Percentiles rank a stretch among this genome's conserved stretches.
Evolutionary conservation across 2,888 invertebrate species (phyloP).

Genomic region (Thyatira batis): DNA sequence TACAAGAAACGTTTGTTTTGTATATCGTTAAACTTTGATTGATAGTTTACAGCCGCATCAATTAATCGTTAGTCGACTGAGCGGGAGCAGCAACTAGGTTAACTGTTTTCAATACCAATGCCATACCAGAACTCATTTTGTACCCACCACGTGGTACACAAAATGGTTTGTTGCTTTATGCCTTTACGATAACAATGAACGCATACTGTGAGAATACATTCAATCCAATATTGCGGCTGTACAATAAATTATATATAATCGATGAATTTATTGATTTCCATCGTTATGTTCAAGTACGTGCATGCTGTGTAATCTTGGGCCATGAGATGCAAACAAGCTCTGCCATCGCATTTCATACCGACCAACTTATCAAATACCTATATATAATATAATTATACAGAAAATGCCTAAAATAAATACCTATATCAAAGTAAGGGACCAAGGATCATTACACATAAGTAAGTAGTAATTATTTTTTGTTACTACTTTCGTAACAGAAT

Average conservation of each 20-base stretch:
- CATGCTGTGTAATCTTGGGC: not conserved
- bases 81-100: constrained; percentile 54
- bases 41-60: constrained; percentile 75
- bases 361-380: too few relatives aligned
- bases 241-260: not conserved
- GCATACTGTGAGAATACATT: not conserved
- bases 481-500: constrained; percentile 24
- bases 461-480: constrained; percentile 20
- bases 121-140: constrained; percentile 24
- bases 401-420: not conserved
- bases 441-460: too few relatives aligned
- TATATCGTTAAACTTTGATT: constrained; percentile 75
- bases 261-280: not conserved
- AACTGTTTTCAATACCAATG: constrained; percentile 66
- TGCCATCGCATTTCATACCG: not conserved
- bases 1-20: constrained; percentile 68
- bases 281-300: not conserved
- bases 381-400: too few relatives aligned
- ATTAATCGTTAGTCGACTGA: constrained; percentile 62
- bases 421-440: too few relatives aligned
- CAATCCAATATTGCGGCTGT: not conserved
- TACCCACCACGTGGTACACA: constrained; percentile 30
- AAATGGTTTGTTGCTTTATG: constrained; percentile 31
- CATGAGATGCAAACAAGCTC: not conserved
- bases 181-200: constrained; percentile 21